phyloP scores from a whole-genome alignment of 2,888 invertebrate species.

The Pterostichus niger region DNA sequence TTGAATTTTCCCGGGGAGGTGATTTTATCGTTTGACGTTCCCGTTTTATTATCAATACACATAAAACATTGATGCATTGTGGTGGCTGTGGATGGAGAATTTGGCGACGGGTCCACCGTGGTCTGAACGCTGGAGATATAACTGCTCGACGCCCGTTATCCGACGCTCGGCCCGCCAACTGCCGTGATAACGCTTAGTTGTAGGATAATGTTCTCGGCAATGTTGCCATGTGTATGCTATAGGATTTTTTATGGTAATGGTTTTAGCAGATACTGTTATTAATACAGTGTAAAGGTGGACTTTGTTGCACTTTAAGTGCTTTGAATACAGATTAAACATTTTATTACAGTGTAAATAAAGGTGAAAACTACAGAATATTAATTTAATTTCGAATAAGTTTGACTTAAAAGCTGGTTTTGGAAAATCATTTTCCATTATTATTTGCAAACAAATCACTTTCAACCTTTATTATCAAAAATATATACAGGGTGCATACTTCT shows the following conservation, averaged over 20 bases:
- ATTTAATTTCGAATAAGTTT: no score
- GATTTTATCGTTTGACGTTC: constrained; percentile 54
- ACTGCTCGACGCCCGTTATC: constrained; percentile 18
- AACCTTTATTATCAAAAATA: no score
- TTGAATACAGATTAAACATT: constrained; percentile 7
- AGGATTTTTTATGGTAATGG: constrained; percentile 30
- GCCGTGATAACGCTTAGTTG: constrained; percentile 43
- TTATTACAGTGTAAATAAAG: neutral
- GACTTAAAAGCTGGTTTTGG: no score
- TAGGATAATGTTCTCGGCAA: constrained; percentile 36
- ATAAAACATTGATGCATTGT: constrained; percentile 64
- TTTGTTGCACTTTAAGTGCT: neutral
- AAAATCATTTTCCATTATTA: no score
- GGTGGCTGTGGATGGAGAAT: neutral
- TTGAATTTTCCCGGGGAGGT: constrained; percentile 25
- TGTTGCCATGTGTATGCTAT: constrained; percentile 10
- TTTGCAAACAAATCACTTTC: no score
- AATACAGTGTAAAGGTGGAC: neutral
- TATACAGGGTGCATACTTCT: no score
- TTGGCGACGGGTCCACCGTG: neutral
- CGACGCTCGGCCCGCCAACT: constrained; percentile 41
- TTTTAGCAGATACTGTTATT: constrained; percentile 38
- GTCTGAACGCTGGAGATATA: constrained; percentile 23
- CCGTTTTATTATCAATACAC: constrained; percentile 64
- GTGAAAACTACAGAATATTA: no score